Conservation (phyloP, 2,797 vertebrate genomes). For the Columba guinea region DNA sequence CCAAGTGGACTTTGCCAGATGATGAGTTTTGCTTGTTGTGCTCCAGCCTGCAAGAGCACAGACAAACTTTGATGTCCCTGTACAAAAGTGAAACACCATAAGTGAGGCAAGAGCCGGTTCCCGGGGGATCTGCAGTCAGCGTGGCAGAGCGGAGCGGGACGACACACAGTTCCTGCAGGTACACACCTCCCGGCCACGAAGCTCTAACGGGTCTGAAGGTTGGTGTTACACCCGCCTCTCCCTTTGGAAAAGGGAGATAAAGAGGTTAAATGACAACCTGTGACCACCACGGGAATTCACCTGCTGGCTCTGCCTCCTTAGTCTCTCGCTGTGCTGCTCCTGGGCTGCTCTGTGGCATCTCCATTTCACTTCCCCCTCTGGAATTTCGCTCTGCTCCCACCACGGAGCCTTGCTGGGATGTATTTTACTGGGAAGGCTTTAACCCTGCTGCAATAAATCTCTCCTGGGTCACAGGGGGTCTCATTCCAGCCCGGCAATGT, state of each 20-base stretch:
- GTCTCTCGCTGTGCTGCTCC: background rate
- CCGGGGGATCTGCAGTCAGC: background rate
- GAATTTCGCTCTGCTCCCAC: slow-evolving; percentile 5
- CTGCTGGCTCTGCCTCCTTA: background rate
- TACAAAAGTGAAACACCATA: fast-evolving
- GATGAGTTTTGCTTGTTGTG: background rate
- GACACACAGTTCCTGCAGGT: too few species aligned
- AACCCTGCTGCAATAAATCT: slow-evolving; percentile 31
- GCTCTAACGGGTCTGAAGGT: fast-evolving
- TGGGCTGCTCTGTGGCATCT: background rate
- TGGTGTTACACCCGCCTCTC: fast-evolving
- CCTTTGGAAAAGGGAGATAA: background rate
- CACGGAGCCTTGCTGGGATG: background rate
- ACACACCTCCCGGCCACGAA: fast-evolving
- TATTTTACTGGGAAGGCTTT: slow-evolving; percentile 28
- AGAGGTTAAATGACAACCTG: background rate
- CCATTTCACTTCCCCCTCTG: background rate
- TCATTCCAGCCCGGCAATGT: slow-evolving; percentile 30
- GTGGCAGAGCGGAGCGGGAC: too few species aligned
- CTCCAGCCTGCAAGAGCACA: background rate
- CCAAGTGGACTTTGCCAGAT: background rate
- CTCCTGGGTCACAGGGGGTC: background rate
- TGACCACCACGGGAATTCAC: background rate
- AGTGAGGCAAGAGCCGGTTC: background rate
- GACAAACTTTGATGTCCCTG: background rate